Conservation (phyloP, 2,113 vertebrate species). For the Indicator indicator region DNA sequence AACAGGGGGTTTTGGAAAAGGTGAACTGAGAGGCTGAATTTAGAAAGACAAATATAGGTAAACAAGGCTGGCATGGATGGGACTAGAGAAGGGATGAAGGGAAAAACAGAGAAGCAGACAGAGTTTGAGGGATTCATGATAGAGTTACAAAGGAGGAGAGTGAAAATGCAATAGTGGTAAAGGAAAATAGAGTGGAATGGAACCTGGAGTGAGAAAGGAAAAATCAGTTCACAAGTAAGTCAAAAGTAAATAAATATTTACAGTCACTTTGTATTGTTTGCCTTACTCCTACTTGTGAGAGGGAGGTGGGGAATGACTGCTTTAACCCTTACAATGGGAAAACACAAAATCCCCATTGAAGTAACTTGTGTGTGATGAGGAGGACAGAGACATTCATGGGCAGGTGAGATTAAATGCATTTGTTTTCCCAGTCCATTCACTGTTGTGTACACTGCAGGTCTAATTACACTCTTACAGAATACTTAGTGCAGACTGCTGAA, state of each 20-base stretch:
- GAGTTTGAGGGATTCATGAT: background rate
- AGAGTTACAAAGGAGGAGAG: background rate
- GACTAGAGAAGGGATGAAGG: background rate
- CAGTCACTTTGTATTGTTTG: background rate
- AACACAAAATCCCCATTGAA: background rate
- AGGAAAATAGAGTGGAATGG: background rate
- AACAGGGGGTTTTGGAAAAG: background rate
- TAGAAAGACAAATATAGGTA: background rate
- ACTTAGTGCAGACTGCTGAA: slow-evolving; percentile 1
- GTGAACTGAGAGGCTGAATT: background rate
- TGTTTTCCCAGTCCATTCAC: background rate
- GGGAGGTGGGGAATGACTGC: background rate
- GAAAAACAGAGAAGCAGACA: background rate
- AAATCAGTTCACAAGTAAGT: background rate
- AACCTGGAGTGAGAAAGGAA: background rate
- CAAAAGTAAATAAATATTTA: background rate
- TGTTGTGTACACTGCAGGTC: background rate
- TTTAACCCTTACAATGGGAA: background rate
- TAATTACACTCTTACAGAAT: background rate
- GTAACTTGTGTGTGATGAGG: background rate
- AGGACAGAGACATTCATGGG: background rate
- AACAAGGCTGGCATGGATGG: background rate
- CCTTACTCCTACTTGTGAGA: background rate
- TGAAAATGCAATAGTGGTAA: background rate
- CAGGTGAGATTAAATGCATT: slow-evolving; percentile 21